Base-by-base conservation (phyloP, 2,888 invertebrate genomes). In the Andricus curvator region DNA sequence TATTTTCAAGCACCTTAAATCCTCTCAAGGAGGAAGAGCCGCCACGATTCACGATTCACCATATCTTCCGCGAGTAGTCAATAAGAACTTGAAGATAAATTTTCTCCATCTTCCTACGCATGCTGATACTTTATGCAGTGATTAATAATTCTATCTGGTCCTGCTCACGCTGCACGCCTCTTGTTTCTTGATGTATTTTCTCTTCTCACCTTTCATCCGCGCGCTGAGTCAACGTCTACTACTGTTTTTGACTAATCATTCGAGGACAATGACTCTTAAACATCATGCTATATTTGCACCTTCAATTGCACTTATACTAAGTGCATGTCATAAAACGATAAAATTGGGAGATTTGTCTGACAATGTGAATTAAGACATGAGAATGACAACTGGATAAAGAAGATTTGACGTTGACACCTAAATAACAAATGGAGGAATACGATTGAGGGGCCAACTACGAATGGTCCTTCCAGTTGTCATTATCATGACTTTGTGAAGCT, bases 41-140 rank as follows among this genome's bases (percentile, higher is more conserved):
- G 22, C 37, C 33, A 2, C 56, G n/a, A 51, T 74, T 74, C 33
- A 2, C 56, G n/a, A 51, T 74, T 74, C 74, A 29, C 51, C 51
- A 51, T 9, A 9, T 74, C 74, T 74, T 51, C 51, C 51, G 22
- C n/a, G 29, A 74, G 33, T 74, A 74, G 70, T 51, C 48, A 51
- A 48, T 48, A 17, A 74, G 51, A 51, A 29, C 20, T 74, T 74
- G 25, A 29, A 74, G 84, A 82, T 82, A 81, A 81, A 84, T 84
- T 81, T 84, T 81, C 81, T 79, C 80, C 81, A 80, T 82, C 81
- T 65, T 81, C 82, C 83, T 77, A 82, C 84, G 82, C 85, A 60
- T 78, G 77, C 82, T 77, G 80, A 83, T 83, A 81, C 79, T 84
- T 85, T 84, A 82, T 81, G 78, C 78, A 76, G 65, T 78, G 81